phyloP scores from a whole-genome alignment of 2,888 invertebrate species.

The Pseudococcus jackbeardsleyi region DNA sequence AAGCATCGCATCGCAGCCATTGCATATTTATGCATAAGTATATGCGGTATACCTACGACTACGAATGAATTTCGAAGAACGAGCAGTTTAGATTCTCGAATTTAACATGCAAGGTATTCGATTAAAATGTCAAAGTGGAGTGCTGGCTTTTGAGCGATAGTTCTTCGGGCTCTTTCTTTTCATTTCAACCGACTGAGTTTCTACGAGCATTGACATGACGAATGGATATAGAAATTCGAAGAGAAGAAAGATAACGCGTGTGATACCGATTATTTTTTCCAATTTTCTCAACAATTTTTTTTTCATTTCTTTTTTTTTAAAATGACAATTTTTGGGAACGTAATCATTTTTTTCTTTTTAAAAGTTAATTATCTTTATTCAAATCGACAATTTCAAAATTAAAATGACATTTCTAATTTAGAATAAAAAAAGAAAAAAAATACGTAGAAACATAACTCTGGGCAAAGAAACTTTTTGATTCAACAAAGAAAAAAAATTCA shows the following conservation, averaged over 20 bases:
- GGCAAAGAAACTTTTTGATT: too few species aligned
- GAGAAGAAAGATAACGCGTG: neutral
- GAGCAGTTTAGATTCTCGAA: neutral
- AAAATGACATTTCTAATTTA: too few species aligned
- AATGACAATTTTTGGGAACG: neutral
- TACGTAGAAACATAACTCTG: too few species aligned
- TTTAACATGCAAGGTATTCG: slow-evolving; percentile 11
- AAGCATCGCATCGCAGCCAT: neutral
- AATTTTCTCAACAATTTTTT: neutral
- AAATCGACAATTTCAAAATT: too few species aligned
- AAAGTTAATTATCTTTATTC: too few species aligned
- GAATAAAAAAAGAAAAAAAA: too few species aligned
- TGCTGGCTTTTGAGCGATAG: neutral
- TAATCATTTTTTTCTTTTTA: too few species aligned
- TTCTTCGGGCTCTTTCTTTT: neutral
- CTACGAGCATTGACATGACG: neutral
- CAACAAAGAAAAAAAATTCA: too few species aligned
- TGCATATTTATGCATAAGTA: slow-evolving; percentile 9
- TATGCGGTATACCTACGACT: neutral
- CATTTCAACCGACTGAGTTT: neutral
- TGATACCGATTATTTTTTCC: neutral
- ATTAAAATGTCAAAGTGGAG: slow-evolving; percentile 4
- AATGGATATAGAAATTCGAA: neutral
- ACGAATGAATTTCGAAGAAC: neutral
- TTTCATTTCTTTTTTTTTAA: neutral